Evolutionary conservation across 2,113 vertebrate genomes (phyloP).

Genomic region (Macquaria australasica): DNA sequence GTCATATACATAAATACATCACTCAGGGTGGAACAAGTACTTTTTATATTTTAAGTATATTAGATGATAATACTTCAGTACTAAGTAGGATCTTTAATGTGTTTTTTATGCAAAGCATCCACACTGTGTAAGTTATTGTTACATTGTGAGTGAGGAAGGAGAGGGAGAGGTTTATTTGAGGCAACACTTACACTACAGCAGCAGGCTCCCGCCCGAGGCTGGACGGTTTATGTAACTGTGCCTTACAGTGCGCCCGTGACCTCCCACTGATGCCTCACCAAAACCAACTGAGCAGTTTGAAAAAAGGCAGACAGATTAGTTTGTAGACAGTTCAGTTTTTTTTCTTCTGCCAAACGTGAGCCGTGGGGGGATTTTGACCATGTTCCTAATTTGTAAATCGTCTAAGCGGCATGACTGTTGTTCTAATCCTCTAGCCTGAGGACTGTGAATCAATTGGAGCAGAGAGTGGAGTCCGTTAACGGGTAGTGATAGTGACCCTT

Average conservation of each 20-base stretch:
- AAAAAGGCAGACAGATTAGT: constrained; percentile 38
- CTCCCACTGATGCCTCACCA: constrained; percentile 42
- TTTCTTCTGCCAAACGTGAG: constrained; percentile 22
- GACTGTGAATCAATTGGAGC: constrained; percentile 31
- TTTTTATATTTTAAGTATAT: neutral
- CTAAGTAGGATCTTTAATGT: neutral
- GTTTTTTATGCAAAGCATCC: neutral
- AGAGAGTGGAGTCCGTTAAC: neutral
- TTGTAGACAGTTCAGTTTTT: constrained; percentile 21
- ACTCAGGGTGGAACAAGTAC: neutral
- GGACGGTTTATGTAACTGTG: constrained; percentile 53
- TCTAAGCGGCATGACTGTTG: constrained; percentile 31
- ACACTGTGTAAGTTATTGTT: neutral
- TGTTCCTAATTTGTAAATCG: constrained; percentile 46
- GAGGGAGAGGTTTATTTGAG: constrained; percentile 41
- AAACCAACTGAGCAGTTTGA: constrained; percentile 34
- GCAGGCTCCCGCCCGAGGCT: constrained; percentile 17
- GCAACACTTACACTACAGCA: constrained; percentile 36
- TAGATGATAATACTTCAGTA: neutral
- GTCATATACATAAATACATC: neutral
- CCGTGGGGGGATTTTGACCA: constrained; percentile 22
- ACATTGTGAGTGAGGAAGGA: neutral
- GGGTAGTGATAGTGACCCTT: constrained; percentile 19
- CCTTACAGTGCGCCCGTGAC: constrained; percentile 36
- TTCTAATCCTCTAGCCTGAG: constrained; percentile 39